Base-by-base conservation (phyloP, 2,797 vertebrate species). In the Enteromius viviparus region DNA sequence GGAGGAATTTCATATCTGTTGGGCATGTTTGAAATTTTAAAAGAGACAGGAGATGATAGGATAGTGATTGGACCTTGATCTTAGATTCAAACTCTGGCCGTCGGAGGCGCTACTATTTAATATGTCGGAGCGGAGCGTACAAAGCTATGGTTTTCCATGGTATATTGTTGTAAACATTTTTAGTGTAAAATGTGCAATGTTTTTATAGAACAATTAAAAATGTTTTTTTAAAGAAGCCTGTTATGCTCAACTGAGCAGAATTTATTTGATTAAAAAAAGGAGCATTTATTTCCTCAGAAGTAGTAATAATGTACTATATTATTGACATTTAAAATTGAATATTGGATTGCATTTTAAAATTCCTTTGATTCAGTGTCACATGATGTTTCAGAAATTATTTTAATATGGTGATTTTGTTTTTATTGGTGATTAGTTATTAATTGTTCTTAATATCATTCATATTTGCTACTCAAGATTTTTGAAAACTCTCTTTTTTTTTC, bases 1-100 rank as follows among this genome's bases (percentile, higher is more conserved):
- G 34, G 26, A 76, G 23, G 34, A 21, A 53, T 71, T 80, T 78
- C 78, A 12, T 72, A 78, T 79, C 68, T 87, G 17, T 69, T 80
- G 45, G 62, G 12, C 34, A 32, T 51, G 75, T 81, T 69, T 32
- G 3, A 42, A 9, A 1, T 15, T 23, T 34, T 11, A 23, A 76
- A 55, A 23, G 51, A 40, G 49, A 58, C 32, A 40, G 21, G 34
- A 76, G 51, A 19, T n/a, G 6, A 37, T 53, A 23, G 47, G 29
- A 55, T 3, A 10, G n/a, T 26, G n/a, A 58, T 10, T 40, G 21
- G 51, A 58, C 6, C 4, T 76, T 7, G n/a, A 60, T 34, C 12
- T 76, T 1, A 23, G 72, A 58, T n/a, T 17, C 12, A 58, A 58
- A 40, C 21, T 76, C 12, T 9, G 12, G n/a, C 40, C 1, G 7